Evolutionary conservation across 2,113 vertebrate species (phyloP), one percentile per base, ranked within the genome.

Genomic region (Aleadryas rufinucha): DNA sequence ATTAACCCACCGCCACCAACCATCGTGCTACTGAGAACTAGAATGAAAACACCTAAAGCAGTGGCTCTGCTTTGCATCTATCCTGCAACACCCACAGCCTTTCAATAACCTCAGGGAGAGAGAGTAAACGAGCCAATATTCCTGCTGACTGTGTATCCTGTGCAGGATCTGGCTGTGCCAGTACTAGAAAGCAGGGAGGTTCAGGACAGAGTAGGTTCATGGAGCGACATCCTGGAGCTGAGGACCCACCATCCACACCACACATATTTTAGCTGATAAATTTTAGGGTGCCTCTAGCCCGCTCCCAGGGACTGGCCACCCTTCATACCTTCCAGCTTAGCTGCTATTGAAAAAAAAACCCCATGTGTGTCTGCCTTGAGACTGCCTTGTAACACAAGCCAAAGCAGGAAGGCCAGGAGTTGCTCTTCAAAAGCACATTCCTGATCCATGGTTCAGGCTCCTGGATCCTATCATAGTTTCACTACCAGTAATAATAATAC

Each of bases 381-480:
- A 10, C 44, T 49, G 45, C 42, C 56, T 79, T 11, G 12, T 31
- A 83, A 79, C 10, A 3, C 33, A 64, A 91, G 50, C 31, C 56
- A 63, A 81, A 78, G 64, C 2, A 3, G 35, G 33, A 75, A 66
- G 70, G 24, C 52, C 21, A 10, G 20, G 74, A 94, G 60, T 87
- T 93, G 78, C 45, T 72, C 69, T 89, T 89, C 78, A 41, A 74
- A 93, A 84, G 72, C 87, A 53, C 72, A 49, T 93, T 84, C 93
- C 64, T 50, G 42, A 77, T 85, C 50, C 42, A 13, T 45, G 42
- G 60, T 77, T 92, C 59, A 86, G 59, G 71, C 59, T 94, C 39
- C 80, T 84, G 57, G 72, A 81, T 91, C 56, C 72, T 89, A 30
- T 42, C 60, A 84, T 26, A 59, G 71, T 61, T 85, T 88, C 49